Base-by-base conservation (phyloP, 64 coral and sea anemone genomes). In the Dendronephthya gigantea region DNA sequence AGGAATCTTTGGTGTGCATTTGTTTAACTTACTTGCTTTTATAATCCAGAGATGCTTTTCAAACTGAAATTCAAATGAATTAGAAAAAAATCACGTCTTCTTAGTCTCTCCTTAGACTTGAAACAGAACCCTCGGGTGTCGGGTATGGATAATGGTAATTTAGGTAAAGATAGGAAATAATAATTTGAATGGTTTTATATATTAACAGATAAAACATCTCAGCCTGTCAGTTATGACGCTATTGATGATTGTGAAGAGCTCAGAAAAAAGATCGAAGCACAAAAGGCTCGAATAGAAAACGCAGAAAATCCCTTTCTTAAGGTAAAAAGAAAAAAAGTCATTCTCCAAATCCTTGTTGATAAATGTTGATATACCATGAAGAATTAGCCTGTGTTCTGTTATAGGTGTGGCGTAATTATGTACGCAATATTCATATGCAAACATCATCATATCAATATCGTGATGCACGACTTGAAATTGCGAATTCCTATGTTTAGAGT, bases 271-370 rank as follows among this genome's bases (percentile, higher is more conserved):
- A 79, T 79, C 36, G 72, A 30, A 79, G 72, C 30, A 79, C 72
- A 79, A 79, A 79, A 79, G 72, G 32, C 7, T 39, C 30, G 72
- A 6, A 79, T 79, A 79, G 72, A 79, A 79, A 79, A 79, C 30
- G 72, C 72, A 36, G 72, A 79, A 17, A 79, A 79, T 39, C 72
- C 72, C 0, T 79, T 79, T 19, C 72, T 79, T 16, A 79, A 79
- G 72, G 72, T 79, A 28, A 15, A 8, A 4, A 2, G 0, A 79
- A 14, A 33, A 9, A 74, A 19, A 25, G 1, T 35, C 68, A 1
- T 35, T 19, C 13, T 30, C 32, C 30, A 30, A 13, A 74, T 27
- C 32, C n/a, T 2, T 30, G 9, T 70, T 70, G 27, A 70, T n/a
- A n/a, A n/a, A n/a, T n/a, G 66, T 10, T 9, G 66, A 70, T n/a